A percentile compares a stretch with the other conserved stretches of the same genome.
Evolutionary conservation across 2,888 invertebrate species (phyloP).

Genomic region (Lottia scabra): DNA sequence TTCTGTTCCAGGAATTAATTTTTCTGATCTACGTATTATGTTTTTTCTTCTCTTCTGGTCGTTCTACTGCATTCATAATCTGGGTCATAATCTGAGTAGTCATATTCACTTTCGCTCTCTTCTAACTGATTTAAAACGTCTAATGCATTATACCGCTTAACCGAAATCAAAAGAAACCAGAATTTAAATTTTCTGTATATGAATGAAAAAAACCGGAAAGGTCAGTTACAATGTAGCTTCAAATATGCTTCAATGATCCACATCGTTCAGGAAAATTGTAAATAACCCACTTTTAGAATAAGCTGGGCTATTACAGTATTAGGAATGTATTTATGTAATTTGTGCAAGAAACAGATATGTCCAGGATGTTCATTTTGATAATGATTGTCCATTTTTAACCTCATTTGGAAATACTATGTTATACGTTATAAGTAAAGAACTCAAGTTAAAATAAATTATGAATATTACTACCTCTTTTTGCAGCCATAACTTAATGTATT

Average conservation of each 20-base stretch:
- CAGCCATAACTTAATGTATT: background rate
- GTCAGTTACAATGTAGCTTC: no score
- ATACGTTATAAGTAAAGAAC: no score
- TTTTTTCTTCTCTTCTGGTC: no score
- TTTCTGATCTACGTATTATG: no score
- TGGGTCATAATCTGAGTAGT: no score
- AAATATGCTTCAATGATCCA: no score
- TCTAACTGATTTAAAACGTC: background rate
- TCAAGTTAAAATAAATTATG: background rate
- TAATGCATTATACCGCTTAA: background rate
- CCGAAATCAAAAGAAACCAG: background rate
- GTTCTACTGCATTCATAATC: background rate
- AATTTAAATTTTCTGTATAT: background rate
- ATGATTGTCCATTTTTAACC: no score
- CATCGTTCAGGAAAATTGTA: no score
- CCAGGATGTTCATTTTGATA: background rate
- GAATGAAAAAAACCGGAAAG: no score
- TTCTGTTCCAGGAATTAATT: no score
- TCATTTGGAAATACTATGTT: background rate
- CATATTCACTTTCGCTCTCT: background rate
- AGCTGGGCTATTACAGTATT: no score
- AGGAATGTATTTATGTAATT: background rate
- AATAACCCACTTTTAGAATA: no score
- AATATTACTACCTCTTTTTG: background rate
- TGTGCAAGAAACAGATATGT: background rate